Evolutionary conservation across 2,888 invertebrate genomes (phyloP), one percentile per base, ranked within the genome.

Genomic region (Agelastica alni): DNA sequence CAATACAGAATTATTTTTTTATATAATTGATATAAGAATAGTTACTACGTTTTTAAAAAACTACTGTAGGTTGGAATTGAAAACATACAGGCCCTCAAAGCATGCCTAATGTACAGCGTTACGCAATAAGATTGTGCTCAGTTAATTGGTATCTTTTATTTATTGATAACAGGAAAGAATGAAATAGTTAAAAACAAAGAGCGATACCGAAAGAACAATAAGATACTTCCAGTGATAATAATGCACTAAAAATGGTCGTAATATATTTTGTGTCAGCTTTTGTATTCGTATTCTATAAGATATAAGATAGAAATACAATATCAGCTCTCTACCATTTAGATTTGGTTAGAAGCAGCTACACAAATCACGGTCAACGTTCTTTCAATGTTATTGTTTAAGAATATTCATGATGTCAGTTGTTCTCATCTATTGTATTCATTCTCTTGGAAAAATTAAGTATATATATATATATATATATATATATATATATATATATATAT

Each of bases 181-280:
- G 28, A 43, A 51, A 51, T 46, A 55, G 46, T 55, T 49, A 37
- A 43, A 51, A 55, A 51, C 34, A 55, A 55, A 51, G 46, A 36
- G 18, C 42, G 46, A 46, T 55, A 58, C 41, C 52, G 39, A 59
- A 43, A 60, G 59, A 62, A 62, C 57, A 60, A 64, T 55, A 58
- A 60, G 58, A 62, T 63, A 51, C 48, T 28, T 54, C 32, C 52
- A 39, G 39, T 47, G 62, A 64, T 64, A 61, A 57, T 49, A 59
- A 51, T 59, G 55, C 59, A 55, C 56, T 62, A 62, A 64, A 61
- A 64, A 60, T 59, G 54, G 56, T 51, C 32, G 56, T 47, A 59
- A 61, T 62, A 59, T 55, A 60, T 64, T 61, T 53, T 61, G 48
- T 59, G 61, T 64, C 64, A 64, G 59, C 56, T 61, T 62, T 59